phyloP scores from a whole-genome alignment of 2,888 invertebrate species.

The Icerya purchasi region DNA sequence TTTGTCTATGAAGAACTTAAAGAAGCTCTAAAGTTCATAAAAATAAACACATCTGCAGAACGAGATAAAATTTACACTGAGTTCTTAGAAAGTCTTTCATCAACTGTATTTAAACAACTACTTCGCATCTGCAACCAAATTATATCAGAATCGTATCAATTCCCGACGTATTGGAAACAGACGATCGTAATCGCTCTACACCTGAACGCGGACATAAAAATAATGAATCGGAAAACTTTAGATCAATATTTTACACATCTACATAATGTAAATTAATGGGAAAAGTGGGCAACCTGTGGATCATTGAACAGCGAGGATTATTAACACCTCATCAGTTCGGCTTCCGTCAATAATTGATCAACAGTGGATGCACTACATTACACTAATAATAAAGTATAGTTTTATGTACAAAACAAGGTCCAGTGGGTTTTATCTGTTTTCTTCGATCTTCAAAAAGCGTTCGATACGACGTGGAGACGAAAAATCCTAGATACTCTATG shows the following conservation, averaged over 20 bases:
- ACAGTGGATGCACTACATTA: background rate
- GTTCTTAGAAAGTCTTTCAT: background rate
- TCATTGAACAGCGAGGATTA: background rate
- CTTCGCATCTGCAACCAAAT: background rate
- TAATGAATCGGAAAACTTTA: background rate
- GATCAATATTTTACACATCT: background rate
- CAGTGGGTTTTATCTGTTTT: background rate
- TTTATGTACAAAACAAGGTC: background rate
- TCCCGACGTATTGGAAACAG: background rate
- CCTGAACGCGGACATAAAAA: background rate
- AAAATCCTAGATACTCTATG: background rate
- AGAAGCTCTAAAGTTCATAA: background rate
- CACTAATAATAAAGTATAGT: background rate
- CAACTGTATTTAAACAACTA: background rate
- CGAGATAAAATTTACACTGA: background rate
- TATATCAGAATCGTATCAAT: background rate
- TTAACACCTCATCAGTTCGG: background rate
- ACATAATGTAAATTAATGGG: background rate
- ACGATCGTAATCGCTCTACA: background rate
- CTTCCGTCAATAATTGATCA: background rate
- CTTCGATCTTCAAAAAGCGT: background rate
- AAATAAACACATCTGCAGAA: background rate
- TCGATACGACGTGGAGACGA: background rate
- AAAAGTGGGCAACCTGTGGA: background rate
- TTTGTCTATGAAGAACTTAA: background rate